These are phyloP conservation scores for Eulemur rufifrons DNA, from an alignment of 2,113 vertebrate genomes.

Conservation along the genomic window DNA sequence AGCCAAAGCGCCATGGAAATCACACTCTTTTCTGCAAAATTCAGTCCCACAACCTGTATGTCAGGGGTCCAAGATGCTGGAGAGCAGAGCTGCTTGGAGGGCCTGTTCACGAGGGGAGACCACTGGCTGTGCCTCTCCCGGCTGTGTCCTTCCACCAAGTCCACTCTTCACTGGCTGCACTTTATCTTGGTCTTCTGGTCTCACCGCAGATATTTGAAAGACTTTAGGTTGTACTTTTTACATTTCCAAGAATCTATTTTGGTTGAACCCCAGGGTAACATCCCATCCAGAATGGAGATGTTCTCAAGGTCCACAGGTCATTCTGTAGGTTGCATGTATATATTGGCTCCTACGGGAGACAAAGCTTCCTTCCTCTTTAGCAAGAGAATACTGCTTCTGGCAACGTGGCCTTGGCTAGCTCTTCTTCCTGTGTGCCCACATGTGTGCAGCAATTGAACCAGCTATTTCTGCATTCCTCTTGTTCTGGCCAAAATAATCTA, in stretches of 20 bases:
- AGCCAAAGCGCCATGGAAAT: not conserved
- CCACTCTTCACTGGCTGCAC: not conserved
- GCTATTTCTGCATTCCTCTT: conserved; percentile 91
- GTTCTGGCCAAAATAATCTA: conserved; percentile 97
- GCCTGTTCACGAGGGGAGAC: accelerated
- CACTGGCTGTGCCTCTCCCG: accelerated
- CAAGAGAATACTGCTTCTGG: not conserved
- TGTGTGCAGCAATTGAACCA: conserved; percentile 88
- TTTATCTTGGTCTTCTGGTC: not conserved
- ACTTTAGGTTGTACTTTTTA: not conserved
- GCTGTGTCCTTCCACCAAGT: not conserved
- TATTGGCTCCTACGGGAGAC: not conserved
- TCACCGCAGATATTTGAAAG: not conserved
- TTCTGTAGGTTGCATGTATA: not conserved
- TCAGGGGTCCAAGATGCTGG: not conserved
- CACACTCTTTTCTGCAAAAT: not conserved
- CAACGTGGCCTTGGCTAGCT: conserved; percentile 64
- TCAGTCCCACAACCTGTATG: not conserved
- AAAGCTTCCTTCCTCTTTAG: not conserved
- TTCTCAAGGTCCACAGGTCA: not conserved
- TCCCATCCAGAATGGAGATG: not conserved
- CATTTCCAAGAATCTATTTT: not conserved
- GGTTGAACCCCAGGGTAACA: not conserved
- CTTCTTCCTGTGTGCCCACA: conserved; percentile 88
- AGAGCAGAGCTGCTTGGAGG: not conserved